Evolutionary conservation across 1,140 invertebrate species (phyloP).

Genomic region (Oryctes rhinoceros): DNA sequence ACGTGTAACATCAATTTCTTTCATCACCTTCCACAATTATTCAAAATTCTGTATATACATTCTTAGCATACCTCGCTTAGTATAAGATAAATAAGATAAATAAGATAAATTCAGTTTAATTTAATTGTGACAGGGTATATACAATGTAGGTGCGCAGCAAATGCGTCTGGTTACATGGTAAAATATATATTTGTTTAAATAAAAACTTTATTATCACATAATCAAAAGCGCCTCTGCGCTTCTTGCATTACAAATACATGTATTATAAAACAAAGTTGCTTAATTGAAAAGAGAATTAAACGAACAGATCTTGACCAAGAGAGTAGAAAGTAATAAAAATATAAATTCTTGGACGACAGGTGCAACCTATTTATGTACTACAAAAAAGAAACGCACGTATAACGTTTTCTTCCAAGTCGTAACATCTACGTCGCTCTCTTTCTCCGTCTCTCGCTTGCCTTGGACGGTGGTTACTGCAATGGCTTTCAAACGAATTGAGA

Average conservation of each 20-base stretch:
- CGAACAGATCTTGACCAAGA: slow-evolving; percentile 23
- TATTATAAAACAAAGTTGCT: not conserved
- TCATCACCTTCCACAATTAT: no score
- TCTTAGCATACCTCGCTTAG: no score
- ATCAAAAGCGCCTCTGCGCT: not conserved
- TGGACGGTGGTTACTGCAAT: not conserved
- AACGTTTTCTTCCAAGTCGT: slow-evolving; percentile 23
- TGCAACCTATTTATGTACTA: slow-evolving; percentile 39
- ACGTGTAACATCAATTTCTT: no score
- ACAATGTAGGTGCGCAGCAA: no score
- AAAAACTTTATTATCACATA: not conserved
- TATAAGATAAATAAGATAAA: no score
- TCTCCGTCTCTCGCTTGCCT: no score
- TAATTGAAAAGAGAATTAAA: not conserved
- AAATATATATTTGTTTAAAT: not conserved
- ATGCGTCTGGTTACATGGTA: no score
- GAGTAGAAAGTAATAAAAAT: slow-evolving; percentile 34
- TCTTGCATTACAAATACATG: not conserved
- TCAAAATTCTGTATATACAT: no score
- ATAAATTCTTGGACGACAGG: slow-evolving; percentile 42
- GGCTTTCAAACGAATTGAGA: slow-evolving; percentile 12
- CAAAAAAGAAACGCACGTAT: slow-evolving; percentile 30
- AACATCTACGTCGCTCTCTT: not conserved
- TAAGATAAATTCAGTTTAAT: no score
- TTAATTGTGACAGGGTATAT: no score